phyloP scores from a whole-genome alignment of 2,113 vertebrate genomes.

The Butorides virescens region DNA sequence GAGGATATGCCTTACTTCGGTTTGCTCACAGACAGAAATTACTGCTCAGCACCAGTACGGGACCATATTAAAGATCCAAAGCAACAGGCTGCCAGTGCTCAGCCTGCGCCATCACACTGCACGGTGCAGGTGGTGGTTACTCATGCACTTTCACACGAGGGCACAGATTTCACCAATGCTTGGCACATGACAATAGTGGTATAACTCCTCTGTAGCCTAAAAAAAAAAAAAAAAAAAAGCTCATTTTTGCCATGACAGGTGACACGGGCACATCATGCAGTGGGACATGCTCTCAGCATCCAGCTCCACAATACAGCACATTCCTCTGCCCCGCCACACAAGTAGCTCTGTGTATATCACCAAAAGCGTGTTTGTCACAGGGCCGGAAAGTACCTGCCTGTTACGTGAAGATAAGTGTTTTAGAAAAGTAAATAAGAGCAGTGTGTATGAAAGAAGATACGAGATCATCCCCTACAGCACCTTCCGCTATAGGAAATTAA shows the following conservation, averaged over 20 bases:
- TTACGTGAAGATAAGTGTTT: background rate
- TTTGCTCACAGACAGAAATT: background rate
- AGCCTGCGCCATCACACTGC: background rate
- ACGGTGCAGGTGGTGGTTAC: fast-evolving
- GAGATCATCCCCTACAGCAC: background rate
- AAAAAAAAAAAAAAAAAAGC: background rate
- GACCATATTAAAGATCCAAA: background rate
- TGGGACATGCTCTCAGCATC: background rate
- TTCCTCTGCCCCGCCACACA: background rate
- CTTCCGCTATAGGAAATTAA: background rate
- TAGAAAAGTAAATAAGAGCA: background rate
- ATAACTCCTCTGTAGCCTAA: background rate
- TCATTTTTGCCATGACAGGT: background rate
- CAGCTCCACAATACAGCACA: fast-evolving
- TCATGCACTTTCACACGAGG: background rate
- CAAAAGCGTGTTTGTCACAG: background rate
- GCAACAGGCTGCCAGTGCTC: background rate
- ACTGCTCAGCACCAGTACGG: background rate
- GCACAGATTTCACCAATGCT: background rate
- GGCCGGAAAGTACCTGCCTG: background rate
- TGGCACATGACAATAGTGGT: fast-evolving
- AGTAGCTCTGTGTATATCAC: background rate
- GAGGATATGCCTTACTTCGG: background rate
- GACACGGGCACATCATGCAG: fast-evolving
- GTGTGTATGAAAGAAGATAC: background rate